Conservation (phyloP, 2,888 invertebrate genomes). For the Noctua janthe region DNA sequence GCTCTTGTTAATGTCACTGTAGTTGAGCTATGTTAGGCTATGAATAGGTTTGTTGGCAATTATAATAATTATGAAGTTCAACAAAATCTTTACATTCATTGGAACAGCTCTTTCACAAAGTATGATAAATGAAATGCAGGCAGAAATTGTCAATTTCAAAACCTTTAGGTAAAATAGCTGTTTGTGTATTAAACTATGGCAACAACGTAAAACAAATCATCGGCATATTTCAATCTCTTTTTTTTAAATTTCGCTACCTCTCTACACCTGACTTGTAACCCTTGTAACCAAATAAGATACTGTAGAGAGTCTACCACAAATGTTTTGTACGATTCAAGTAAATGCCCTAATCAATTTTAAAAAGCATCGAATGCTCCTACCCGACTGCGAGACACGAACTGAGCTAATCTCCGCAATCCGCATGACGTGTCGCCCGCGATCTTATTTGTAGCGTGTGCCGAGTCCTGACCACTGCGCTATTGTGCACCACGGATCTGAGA, state of each 20-base stretch:
- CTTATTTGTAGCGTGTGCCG: slow-evolving; percentile 74
- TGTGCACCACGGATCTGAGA: slow-evolving; percentile 58
- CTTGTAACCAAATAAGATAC: neutral
- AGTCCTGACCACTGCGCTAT: slow-evolving; percentile 69
- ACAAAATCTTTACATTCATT: neutral
- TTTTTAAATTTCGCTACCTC: neutral
- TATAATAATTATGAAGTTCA: neutral
- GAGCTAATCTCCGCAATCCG: slow-evolving; percentile 77
- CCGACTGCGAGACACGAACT: slow-evolving; percentile 59
- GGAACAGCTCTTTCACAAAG: neutral
- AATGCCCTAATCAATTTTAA: neutral
- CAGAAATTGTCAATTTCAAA: neutral
- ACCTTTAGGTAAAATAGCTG: neutral
- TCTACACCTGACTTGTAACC: neutral
- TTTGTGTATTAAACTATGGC: neutral
- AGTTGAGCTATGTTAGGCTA: slow-evolving; percentile 48
- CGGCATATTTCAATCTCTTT: neutral
- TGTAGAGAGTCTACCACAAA: neutral
- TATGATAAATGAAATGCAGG: neutral
- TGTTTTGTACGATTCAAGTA: neutral
- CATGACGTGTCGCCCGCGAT: slow-evolving; percentile 78
- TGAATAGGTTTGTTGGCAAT: neutral
- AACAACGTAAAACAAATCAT: neutral
- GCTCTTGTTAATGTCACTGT: slow-evolving; percentile 54
- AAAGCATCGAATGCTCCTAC: slow-evolving; percentile 46